These are phyloP conservation scores for Aplodontia rufa DNA, from an alignment of 2,113 vertebrate genomes.

Conservation along the genomic window DNA sequence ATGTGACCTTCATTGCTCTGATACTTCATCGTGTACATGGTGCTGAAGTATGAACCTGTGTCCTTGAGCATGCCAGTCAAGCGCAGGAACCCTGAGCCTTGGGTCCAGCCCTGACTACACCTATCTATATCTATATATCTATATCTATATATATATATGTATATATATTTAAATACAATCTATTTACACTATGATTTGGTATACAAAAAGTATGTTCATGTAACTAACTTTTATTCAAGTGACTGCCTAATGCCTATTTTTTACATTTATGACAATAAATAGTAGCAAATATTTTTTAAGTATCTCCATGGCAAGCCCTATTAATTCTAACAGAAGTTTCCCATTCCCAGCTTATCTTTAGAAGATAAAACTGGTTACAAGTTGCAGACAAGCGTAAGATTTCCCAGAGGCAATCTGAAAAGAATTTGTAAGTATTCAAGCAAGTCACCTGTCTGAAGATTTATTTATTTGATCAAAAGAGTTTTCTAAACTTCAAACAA, in stretches of 20 bases:
- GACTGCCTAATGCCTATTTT: background rate
- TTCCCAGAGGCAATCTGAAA: slow-evolving; percentile 54
- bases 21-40: no score
- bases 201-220: background rate
- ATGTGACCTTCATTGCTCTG: no score
- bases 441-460: slow-evolving; percentile 46
- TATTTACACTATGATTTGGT: background rate
- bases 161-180: background rate
- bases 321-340: slow-evolving; percentile 45
- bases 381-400: slow-evolving; percentile 31
- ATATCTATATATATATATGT: no score
- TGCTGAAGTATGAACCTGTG: no score
- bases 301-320: background rate
- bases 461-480: slow-evolving; percentile 31
- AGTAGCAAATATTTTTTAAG: background rate
- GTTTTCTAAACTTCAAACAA: slow-evolving; percentile 39
- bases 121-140: no score
- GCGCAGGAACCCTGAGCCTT: no score
- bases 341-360: background rate
- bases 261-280: background rate
- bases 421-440: slow-evolving; percentile 45
- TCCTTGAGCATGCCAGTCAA: no score
- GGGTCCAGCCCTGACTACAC: no score
- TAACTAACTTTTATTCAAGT: background rate
- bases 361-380: slow-evolving; percentile 44